Conservation (phyloP, 2,113 vertebrate species). For the Indicator indicator region DNA sequence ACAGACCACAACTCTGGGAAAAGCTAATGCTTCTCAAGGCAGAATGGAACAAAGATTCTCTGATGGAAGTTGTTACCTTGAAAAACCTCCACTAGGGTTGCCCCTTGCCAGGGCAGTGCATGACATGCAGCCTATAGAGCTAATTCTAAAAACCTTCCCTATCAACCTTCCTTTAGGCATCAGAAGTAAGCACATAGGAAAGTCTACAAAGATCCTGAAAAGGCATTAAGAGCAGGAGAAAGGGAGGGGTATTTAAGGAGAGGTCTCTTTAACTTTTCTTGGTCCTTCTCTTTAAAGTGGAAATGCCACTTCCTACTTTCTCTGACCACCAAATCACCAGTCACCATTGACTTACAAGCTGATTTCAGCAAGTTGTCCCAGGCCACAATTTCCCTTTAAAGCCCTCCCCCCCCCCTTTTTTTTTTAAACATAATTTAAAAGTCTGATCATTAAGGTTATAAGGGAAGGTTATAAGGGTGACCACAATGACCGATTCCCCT, state of each 20-base stretch:
- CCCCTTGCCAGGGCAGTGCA: background rate
- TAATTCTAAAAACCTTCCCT: background rate
- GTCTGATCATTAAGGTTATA: accelerated
- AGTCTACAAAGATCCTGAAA: background rate
- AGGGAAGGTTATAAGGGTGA: background rate
- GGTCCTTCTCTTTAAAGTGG: background rate
- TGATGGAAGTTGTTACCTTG: background rate
- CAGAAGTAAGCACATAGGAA: background rate
- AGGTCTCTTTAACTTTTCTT: background rate
- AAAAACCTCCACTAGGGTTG: background rate
- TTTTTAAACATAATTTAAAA: background rate
- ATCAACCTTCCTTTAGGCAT: background rate
- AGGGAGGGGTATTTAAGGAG: background rate
- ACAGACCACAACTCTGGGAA: background rate
- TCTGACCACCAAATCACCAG: background rate
- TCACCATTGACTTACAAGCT: background rate
- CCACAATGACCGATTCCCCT: background rate
- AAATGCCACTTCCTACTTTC: background rate
- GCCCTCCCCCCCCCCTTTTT: too few species aligned
- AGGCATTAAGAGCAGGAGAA: background rate
- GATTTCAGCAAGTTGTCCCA: background rate
- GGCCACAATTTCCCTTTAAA: background rate
- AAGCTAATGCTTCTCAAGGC: background rate
- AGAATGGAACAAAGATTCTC: background rate
- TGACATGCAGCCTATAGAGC: background rate